Conservation (phyloP, 2,888 invertebrate genomes). For the Tyria jacobaeae region DNA sequence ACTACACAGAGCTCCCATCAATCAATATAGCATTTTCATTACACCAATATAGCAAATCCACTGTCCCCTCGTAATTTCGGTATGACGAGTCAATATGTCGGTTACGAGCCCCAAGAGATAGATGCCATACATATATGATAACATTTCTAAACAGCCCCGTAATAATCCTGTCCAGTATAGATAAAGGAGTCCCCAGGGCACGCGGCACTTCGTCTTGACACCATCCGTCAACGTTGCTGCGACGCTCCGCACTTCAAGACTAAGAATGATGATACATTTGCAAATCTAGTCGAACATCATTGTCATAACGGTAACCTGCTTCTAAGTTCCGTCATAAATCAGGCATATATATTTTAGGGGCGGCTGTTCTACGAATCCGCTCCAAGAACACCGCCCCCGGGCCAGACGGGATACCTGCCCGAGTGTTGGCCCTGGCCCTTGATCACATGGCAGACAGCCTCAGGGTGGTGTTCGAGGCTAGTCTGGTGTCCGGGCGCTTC, state of each 20-base stretch:
- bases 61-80: slow-evolving; percentile 13
- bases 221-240: slow-evolving; percentile 46
- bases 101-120: slow-evolving; percentile 40
- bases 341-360: too few species aligned
- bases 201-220: slow-evolving; percentile 41
- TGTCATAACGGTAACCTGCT: slow-evolving; percentile 27
- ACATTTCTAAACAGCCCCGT: slow-evolving; percentile 46
- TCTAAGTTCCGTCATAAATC: background rate
- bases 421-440: too few species aligned
- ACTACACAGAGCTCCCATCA: background rate
- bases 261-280: background rate
- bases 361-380: too few species aligned
- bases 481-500: too few species aligned
- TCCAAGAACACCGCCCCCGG: too few species aligned
- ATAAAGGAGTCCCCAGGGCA: slow-evolving; percentile 43
- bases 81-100: slow-evolving; percentile 8
- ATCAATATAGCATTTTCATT: background rate
- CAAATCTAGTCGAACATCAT: slow-evolving; percentile 41
- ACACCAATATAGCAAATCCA: slow-evolving; percentile 8
- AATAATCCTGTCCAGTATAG: slow-evolving; percentile 49
- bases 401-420: too few species aligned
- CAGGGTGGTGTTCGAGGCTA: too few species aligned
- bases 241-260: slow-evolving; percentile 34
- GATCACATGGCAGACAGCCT: too few species aligned
- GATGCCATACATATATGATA: slow-evolving; percentile 44